Base-by-base conservation (phyloP, 1,140 invertebrate species). In the Tribolium madens region DNA sequence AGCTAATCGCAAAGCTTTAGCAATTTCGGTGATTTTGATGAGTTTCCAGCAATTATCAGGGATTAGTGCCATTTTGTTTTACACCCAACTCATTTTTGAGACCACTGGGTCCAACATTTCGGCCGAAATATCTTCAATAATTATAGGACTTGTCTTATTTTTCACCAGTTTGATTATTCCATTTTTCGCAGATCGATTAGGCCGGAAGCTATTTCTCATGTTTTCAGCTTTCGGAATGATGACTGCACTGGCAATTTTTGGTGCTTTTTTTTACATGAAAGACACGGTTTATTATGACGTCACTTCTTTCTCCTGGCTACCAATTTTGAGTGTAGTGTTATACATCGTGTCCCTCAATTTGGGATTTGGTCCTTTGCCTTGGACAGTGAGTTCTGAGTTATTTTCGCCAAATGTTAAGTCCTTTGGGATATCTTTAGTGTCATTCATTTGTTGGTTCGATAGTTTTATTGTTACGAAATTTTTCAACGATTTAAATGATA, bases 331-430 rank as follows among this genome's bases (percentile, higher is more conserved):
- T 75, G 18, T 75, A 9, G 57, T 75, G 1, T 3, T 75, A 12
- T 75, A 18, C 57, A 75, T 75, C n/a, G 1, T 75, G 5, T 42
- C 47, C 15, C 60, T 60, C 18, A 75, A 60, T 46, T 75, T 60
- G 0, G 73, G 73, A 3, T 53, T 75, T n/a, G 47, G 71, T 9
- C 18, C 71, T 15, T 31, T 73, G 3, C 71, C 71, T 3, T 73
- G 94, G 93, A 90, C 94, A 0, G 89, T 96, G 33, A 92, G 95
- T 88, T 91, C 91, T 2, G 93, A 96, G 85, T 90, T 96, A 79
- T 93, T 95, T 79, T 90, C 95, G 0, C 87, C 91, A 0, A 90
- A 92, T 78, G 90, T 94, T 0, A 92, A 94, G 82, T 91, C 92
- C 0, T 85, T 90, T 3, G 94, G 93, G 0, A 91, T 92, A 0